Evolutionary conservation across 1,140 invertebrate genomes (phyloP).

Genomic region (Lordiphosa mommai): DNA sequence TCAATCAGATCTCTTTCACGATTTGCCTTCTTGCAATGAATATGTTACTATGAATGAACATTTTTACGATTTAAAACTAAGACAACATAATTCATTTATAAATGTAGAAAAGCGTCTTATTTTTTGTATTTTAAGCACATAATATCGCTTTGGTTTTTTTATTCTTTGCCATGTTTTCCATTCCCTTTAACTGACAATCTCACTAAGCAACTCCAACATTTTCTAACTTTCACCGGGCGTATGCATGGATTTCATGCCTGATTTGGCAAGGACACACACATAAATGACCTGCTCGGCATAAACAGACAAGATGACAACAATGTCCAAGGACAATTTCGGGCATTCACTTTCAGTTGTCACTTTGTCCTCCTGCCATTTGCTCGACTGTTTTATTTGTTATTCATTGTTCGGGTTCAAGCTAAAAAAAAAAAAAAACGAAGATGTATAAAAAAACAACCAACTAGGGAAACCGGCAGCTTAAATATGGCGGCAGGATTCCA

Average conservation of each 20-base stretch:
- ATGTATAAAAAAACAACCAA: constrained; percentile 6
- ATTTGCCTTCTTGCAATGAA: no score
- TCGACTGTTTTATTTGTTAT: constrained; percentile 39
- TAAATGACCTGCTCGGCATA: constrained; percentile 27
- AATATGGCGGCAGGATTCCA: constrained; percentile 46
- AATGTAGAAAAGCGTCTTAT: neutral
- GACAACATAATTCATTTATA: no score
- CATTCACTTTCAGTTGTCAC: constrained; percentile 33
- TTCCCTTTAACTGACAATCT: constrained; percentile 1
- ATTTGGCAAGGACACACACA: constrained; percentile 35
- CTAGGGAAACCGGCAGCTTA: constrained; percentile 28
- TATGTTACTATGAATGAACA: no score
- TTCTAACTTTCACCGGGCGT: neutral
- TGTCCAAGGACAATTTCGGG: constrained; percentile 38
- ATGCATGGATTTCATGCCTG: constrained; percentile 10
- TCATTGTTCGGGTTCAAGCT: constrained; percentile 27
- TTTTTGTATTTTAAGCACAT: neutral
- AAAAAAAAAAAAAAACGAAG: constrained; percentile 2
- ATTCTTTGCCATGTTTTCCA: no score
- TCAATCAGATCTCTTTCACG: no score
- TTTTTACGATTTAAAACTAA: no score
- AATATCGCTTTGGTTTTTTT: no score
- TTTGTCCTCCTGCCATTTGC: neutral
- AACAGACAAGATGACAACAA: constrained; percentile 50
- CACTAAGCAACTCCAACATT: neutral